These are phyloP conservation scores for Amphibalanus amphitrite DNA, from an alignment of 1,140 invertebrate species.

Conservation along the genomic window DNA sequence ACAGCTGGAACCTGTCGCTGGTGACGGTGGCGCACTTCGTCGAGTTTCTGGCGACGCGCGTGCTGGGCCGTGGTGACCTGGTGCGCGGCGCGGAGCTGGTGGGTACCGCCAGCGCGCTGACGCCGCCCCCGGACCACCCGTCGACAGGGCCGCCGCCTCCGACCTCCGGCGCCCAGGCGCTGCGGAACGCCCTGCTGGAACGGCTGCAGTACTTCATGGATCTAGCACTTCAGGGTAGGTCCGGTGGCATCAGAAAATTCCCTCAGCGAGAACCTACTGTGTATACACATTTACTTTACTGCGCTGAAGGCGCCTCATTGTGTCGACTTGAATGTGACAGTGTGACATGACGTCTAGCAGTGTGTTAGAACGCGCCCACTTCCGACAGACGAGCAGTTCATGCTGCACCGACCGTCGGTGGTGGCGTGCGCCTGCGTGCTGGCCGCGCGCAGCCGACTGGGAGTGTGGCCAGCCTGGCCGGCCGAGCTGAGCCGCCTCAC, in stretches of 20 bases:
- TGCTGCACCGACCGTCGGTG: not conserved
- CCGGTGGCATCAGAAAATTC: too few species aligned
- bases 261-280: too few species aligned
- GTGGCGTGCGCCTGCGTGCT: not conserved
- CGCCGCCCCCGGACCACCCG: too few species aligned
- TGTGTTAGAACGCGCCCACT: too few species aligned
- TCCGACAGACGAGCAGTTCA: not conserved
- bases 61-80: slow-evolving; percentile 30
- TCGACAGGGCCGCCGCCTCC: slow-evolving; percentile 13
- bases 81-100: not conserved
- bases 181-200: slow-evolving; percentile 19
- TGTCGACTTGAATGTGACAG: too few species aligned
- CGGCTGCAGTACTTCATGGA: slow-evolving; percentile 25
- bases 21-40: slow-evolving; percentile 38
- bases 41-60: slow-evolving; percentile 31
- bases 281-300: too few species aligned
- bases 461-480: not conserved
- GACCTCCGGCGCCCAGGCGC: slow-evolving; percentile 14
- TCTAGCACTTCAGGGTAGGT: slow-evolving; percentile 23
- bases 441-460: not conserved
- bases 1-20: slow-evolving; percentile 32
- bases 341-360: too few species aligned
- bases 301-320: too few species aligned
- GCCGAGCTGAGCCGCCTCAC: not conserved
- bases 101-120: not conserved